Evolutionary conservation across 2,797 vertebrate genomes (phyloP).

Genomic region (Pipistrellus pipistrellus): DNA sequence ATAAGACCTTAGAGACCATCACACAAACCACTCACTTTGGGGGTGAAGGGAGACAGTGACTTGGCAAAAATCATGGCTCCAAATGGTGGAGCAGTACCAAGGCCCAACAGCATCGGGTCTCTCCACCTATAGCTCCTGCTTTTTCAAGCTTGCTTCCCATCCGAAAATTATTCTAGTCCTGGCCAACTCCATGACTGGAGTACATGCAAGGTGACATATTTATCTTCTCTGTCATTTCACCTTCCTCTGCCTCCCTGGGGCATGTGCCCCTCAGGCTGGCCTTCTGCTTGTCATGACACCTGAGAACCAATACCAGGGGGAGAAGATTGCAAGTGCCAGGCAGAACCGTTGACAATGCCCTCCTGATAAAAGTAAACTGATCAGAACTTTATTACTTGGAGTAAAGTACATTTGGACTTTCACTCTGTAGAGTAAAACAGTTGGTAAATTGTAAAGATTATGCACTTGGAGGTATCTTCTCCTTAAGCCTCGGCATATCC

Average conservation of each 20-base stretch:
- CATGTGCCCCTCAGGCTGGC: not conserved
- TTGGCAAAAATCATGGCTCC: not conserved
- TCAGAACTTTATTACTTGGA: not conserved
- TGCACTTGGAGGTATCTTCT: not conserved
- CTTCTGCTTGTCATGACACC: constrained; percentile 40
- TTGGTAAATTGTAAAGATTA: not conserved
- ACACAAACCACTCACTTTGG: not conserved
- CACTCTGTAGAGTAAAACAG: not conserved
- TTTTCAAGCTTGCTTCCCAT: not conserved
- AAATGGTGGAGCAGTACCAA: not conserved
- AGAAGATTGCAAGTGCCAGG: constrained; percentile 41
- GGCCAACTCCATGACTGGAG: not conserved
- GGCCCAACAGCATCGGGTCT: not conserved
- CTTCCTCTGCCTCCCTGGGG: not conserved
- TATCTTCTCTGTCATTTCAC: not conserved
- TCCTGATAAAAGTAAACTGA: not conserved
- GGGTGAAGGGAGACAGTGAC: not conserved
- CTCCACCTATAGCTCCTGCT: not conserved
- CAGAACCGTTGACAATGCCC: not conserved
- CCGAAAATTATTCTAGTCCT: not conserved
- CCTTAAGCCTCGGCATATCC: not conserved
- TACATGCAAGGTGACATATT: not conserved
- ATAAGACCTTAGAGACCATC: not conserved
- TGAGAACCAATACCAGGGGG: not conserved
- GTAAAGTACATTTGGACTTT: not conserved